phyloP scores from a whole-genome alignment of 1,140 invertebrate genomes.

The Drosophila repleta region DNA sequence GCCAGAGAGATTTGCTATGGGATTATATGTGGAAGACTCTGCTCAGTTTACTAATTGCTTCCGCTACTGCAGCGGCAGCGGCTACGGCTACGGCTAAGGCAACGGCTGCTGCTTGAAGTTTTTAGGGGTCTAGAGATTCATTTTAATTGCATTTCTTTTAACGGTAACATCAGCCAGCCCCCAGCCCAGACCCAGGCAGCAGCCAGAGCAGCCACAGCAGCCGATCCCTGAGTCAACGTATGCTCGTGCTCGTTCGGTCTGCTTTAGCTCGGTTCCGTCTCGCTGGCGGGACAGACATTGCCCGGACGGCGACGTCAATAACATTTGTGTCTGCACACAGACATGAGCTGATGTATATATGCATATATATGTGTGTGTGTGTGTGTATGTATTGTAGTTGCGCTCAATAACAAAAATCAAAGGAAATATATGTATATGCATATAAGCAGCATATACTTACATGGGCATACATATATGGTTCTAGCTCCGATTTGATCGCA shows the following conservation, averaged over 20 bases:
- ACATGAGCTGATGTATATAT: conserved; percentile 10
- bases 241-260: conserved; percentile 8
- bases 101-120: conserved; percentile 42
- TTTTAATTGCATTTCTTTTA: conserved; percentile 82
- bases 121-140: conserved; percentile 75
- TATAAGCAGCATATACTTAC: conserved; percentile 19
- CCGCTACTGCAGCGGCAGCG: conserved; percentile 55
- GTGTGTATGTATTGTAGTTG: conserved; percentile 20
- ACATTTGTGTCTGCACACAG: conserved; percentile 68
- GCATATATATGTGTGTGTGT: conserved; percentile 15
- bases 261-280: conserved; percentile 36
- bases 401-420: conserved; percentile 48
- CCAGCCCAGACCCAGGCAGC: conserved; percentile 22
- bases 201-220: not conserved
- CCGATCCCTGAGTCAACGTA: conserved; percentile 25
- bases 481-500: conserved; percentile 34
- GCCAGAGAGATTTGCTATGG: conserved; percentile 63
- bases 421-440: conserved; percentile 42
- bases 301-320: conserved; percentile 72
- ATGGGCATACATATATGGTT: conserved; percentile 23
- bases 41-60: conserved; percentile 81
- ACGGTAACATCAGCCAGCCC: conserved; percentile 70
- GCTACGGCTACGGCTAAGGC: conserved; percentile 10
- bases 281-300: conserved; percentile 46
- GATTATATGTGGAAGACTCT: conserved; percentile 53